phyloP scores from a whole-genome alignment of 2,797 vertebrate genomes.

The Kryptolebias ocellatus region DNA sequence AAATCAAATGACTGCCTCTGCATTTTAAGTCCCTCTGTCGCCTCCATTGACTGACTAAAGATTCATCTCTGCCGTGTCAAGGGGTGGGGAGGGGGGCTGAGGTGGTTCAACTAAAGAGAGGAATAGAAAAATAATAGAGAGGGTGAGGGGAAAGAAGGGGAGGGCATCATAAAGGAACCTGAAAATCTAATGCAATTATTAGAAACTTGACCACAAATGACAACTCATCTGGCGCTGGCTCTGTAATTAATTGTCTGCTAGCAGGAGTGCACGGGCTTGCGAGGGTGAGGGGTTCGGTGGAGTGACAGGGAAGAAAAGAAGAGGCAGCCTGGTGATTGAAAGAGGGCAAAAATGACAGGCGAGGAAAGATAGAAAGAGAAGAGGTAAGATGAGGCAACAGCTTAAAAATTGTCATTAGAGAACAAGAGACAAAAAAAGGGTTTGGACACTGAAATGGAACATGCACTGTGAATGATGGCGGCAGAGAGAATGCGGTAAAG shows the following conservation, averaged over 20 bases:
- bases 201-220: slow-evolving; percentile 79
- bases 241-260: slow-evolving; percentile 79
- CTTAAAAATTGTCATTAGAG: slow-evolving; percentile 47
- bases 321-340: slow-evolving; percentile 36
- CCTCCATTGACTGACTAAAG: slow-evolving; percentile 78
- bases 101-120: slow-evolving; percentile 41
- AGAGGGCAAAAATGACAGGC: slow-evolving; percentile 46
- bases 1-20: slow-evolving; percentile 81
- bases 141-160: slow-evolving; percentile 22
- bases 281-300: slow-evolving; percentile 14
- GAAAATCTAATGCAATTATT: slow-evolving; percentile 78
- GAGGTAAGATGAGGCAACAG: slow-evolving; percentile 61
- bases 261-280: slow-evolving; percentile 46
- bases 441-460: slow-evolving; percentile 38
- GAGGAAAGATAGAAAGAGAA: slow-evolving; percentile 47
- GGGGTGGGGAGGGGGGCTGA: slow-evolving; percentile 17
- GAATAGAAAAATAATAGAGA: slow-evolving; percentile 38
- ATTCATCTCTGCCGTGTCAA: slow-evolving; percentile 77
- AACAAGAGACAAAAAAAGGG: slow-evolving; percentile 19
- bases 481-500: slow-evolving; percentile 10
- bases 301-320: slow-evolving; percentile 21
- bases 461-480: slow-evolving; percentile 25
- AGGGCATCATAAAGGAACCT: slow-evolving; percentile 51
- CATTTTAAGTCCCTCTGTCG: slow-evolving; percentile 78
- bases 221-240: slow-evolving; percentile 70